Evolutionary conservation across 2,797 vertebrate species (phyloP).

Genomic region (Scyliorhinus canicula): DNA sequence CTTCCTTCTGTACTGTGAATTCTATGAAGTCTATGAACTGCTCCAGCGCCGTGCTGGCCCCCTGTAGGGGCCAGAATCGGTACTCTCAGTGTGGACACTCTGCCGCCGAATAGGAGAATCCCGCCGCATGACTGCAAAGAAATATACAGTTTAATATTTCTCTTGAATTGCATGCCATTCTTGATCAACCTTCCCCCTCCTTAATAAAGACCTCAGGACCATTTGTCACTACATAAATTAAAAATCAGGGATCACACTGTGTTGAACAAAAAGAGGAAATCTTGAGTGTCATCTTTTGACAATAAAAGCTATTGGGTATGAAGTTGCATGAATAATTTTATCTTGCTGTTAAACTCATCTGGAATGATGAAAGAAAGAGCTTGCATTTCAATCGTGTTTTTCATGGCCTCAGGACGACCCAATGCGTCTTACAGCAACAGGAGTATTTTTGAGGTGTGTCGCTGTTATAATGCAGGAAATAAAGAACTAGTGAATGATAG

Average conservation of each 20-base stretch:
- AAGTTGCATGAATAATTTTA: not conserved
- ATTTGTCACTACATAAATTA: not conserved
- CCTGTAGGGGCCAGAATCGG: too few relatives aligned
- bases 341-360: not conserved
- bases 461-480: not conserved
- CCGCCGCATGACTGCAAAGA: not conserved
- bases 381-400: not conserved
- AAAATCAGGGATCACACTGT: not conserved
- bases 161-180: not conserved
- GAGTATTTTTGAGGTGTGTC: not conserved
- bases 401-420: not conserved
- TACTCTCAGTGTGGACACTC: too few relatives aligned
- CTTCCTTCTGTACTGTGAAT: too few relatives aligned
- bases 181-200: not conserved
- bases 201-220: not conserved
- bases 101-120: too few relatives aligned
- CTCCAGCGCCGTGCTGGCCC: too few relatives aligned
- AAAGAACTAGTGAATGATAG: not conserved
- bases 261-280: not conserved
- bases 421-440: not conserved
- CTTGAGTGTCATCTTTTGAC: not conserved
- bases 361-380: not conserved
- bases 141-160: not conserved
- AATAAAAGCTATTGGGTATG: not conserved
- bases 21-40: too few relatives aligned